Conservation (phyloP, 2,888 invertebrate genomes). For the Schizaphis graminum region DNA sequence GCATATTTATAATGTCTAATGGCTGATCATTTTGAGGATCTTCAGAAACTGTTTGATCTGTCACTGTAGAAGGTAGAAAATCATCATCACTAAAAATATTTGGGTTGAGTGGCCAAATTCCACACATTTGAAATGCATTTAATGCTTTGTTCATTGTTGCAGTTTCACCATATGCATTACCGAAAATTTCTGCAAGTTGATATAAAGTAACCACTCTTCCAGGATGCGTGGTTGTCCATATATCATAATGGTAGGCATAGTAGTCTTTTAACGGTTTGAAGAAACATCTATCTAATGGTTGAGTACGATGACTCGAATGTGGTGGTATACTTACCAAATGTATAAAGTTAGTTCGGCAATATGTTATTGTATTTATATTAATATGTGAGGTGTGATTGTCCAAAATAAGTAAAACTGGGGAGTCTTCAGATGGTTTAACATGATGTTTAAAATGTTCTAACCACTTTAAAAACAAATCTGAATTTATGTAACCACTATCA, state of each 20-base stretch:
- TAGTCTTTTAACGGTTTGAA: conserved; percentile 25
- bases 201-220: neutral
- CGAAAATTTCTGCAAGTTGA: conserved; percentile 26
- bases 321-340: neutral
- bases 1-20: conserved; percentile 22
- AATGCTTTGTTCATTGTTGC: conserved; percentile 22
- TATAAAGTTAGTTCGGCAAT: no score
- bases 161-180: conserved; percentile 14
- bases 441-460: conserved; percentile 25
- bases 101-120: neutral
- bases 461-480: conserved; percentile 20
- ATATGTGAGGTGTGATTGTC: conserved; percentile 27
- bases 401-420: conserved; percentile 25
- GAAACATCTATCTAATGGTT: conserved; percentile 28
- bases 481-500: conserved; percentile 28
- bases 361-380: neutral
- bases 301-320: conserved; percentile 33
- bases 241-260: conserved; percentile 7
- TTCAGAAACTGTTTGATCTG: conserved; percentile 5
- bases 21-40: neutral
- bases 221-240: conserved; percentile 29
- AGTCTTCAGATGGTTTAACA: neutral
- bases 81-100: conserved; percentile 39
- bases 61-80: conserved; percentile 34
- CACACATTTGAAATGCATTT: conserved; percentile 12